Evolutionary conservation across 2,797 vertebrate genomes (phyloP), one percentile per base, ranked within the genome.

Genomic region (Phylloscopus collybita): DNA sequence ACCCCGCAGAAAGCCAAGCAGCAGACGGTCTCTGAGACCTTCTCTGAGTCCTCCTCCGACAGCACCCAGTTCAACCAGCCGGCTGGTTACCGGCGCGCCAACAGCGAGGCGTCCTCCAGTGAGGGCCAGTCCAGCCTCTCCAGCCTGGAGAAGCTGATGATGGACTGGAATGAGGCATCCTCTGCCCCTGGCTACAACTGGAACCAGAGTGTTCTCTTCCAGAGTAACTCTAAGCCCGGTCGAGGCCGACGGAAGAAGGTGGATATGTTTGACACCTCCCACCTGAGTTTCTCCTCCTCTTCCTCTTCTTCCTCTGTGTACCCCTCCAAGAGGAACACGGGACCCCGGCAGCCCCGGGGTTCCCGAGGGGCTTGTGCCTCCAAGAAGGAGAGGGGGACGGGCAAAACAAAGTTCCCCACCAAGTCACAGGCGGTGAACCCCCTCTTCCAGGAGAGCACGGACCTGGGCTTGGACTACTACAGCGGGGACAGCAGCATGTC

Each of bases 151-250:
- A 99, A 99, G 93, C 95, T 99, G 94, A 99, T 99, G 99, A 99
- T 99, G 98, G 99, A 99, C 95, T 99, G 99, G 99, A 99, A 99
- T 0, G 99, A 99, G 97, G 99, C 99, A 0, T 99, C 99, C 10
- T 98, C 99, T 0, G 99, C 99, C 32, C 99, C 99, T 1, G 99
- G 99, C 59, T 99, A 99, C 96, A 99, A 99, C 98, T 99, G 99
- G 99, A 99, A 99, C 98, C 99, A 99, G 98, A 99, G 98, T 3
- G 99, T 99, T 88, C 98, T 99, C 85, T 99, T 99, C 97, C 99
- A 99, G 97, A 98, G 99, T 3, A 99, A 98, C 53, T 98, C 98
- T n/a, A 99, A 99, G 97, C 99, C 98, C 0, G 99, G 99, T 11
- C 98, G 99, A 4, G 99, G 99, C 45, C 98, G 99, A 44, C 98